Evolutionary conservation across 2,888 invertebrate genomes (phyloP).

Genomic region (Drosophila birchii): DNA sequence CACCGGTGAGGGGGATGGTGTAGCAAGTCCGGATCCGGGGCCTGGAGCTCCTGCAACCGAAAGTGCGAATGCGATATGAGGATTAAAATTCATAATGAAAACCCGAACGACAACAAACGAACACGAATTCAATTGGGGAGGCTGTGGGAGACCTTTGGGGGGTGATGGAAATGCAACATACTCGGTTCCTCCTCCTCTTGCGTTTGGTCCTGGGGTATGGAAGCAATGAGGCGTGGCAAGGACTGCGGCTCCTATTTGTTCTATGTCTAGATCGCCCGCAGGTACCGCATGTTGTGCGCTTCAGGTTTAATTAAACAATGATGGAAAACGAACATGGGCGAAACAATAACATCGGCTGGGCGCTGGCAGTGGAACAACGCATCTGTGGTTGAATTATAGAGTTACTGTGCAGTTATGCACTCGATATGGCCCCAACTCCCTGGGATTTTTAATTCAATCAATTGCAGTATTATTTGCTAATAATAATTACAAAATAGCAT

Average conservation of each 20-base stretch:
- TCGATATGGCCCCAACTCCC: background rate
- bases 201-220: background rate
- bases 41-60: slow-evolving; percentile 50
- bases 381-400: slow-evolving; percentile 17
- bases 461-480: slow-evolving; percentile 1
- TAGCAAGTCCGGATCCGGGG: slow-evolving; percentile 19
- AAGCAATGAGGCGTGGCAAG: slow-evolving; percentile 6
- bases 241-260: slow-evolving; percentile 44
- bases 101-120: slow-evolving; percentile 49
- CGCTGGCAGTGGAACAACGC: background rate
- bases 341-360: slow-evolving; percentile 42
- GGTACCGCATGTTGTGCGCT: slow-evolving; percentile 71
- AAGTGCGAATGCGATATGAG: slow-evolving; percentile 80
- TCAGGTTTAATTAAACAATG: slow-evolving; percentile 79
- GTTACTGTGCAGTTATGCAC: slow-evolving; percentile 6
- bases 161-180: slow-evolving; percentile 21
- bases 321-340: slow-evolving; percentile 62
- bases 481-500: slow-evolving; percentile 1
- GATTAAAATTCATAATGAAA: slow-evolving; percentile 80
- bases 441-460: slow-evolving; percentile 10
- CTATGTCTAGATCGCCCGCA: slow-evolving; percentile 54
- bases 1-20: background rate
- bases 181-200: background rate
- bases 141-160: background rate
- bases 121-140: slow-evolving; percentile 20